Percentiles rank a stretch among this genome's conserved stretches.
Conservation (phyloP, 2,797 vertebrate genomes). For the Molossus molossus region DNA sequence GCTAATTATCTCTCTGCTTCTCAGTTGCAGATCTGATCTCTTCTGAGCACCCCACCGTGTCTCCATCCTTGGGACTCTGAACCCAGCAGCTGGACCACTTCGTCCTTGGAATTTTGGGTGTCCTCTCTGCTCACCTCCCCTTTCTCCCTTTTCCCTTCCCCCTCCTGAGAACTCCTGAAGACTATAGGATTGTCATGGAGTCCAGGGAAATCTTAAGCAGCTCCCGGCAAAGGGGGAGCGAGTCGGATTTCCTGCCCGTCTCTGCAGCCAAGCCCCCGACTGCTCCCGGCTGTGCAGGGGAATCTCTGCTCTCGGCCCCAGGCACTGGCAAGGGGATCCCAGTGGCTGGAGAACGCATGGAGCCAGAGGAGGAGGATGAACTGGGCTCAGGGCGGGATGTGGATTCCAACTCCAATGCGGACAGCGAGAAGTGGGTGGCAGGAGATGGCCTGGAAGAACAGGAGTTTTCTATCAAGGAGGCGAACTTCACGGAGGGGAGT, state of each 20-base stretch:
- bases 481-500: constrained; percentile 98
- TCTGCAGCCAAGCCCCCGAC: constrained; percentile 88
- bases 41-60: constrained; percentile 86
- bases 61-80: constrained; percentile 83
- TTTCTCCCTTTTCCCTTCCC: constrained; percentile 63
- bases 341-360: constrained; percentile 93
- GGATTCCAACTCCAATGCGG: constrained; percentile 93
- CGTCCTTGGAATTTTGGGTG: constrained; percentile 79
- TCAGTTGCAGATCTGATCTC: constrained; percentile 89
- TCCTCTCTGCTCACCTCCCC: constrained; percentile 58
- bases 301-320: constrained; percentile 87
- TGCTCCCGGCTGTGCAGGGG: constrained; percentile 84
- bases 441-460: constrained; percentile 95
- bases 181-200: constrained; percentile 94
- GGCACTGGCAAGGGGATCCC: constrained; percentile 91
- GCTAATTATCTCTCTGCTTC: constrained; percentile 77
- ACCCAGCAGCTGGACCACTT: constrained; percentile 75
- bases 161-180: constrained; percentile 84
- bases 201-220: constrained; percentile 94
- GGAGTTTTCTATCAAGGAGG: constrained; percentile 99
- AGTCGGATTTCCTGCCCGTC: constrained; percentile 92
- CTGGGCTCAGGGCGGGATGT: constrained; percentile 92
- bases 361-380: constrained; percentile 95
- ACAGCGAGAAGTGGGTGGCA: constrained; percentile 94
- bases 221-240: constrained; percentile 94